Evolutionary conservation across 2,888 invertebrate species (phyloP).

Genomic region (Prostheceraeus crozeri): DNA sequence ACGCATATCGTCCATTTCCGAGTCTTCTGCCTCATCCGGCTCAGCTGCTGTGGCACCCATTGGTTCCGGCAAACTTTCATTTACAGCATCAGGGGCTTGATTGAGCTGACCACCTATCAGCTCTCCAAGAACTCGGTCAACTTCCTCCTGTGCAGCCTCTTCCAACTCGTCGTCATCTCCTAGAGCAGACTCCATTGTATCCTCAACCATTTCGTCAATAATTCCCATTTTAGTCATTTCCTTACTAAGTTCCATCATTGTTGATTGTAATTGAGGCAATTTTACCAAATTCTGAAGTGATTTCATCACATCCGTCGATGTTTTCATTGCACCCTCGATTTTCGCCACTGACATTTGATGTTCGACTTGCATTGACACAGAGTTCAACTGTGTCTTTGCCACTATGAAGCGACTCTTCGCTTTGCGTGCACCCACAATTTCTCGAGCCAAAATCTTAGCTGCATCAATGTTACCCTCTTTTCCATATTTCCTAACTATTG

Average conservation of each 20-base stretch:
- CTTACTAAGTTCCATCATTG: conserved; percentile 92
- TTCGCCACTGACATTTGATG: conserved; percentile 74
- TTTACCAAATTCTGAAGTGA: conserved; percentile 85
- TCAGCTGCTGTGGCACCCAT: conserved; percentile 43
- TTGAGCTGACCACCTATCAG: conserved; percentile 66
- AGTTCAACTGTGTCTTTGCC: conserved; percentile 92
- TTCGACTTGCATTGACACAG: conserved; percentile 92
- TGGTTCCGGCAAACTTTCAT: conserved; percentile 58
- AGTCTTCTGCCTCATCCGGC: conserved; percentile 56
- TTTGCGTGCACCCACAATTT: conserved; percentile 77
- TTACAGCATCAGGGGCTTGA: conserved; percentile 69
- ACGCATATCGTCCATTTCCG: conserved; percentile 80
- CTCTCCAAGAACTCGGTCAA: conserved; percentile 68
- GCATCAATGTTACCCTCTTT: conserved; percentile 63
- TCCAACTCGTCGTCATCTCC: conserved; percentile 89
- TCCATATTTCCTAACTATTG: conserved; percentile 35
- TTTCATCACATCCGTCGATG: conserved; percentile 96
- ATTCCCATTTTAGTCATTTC: conserved; percentile 97
- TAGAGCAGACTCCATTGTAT: conserved; percentile 75
- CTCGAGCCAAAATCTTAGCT: conserved; percentile 84
- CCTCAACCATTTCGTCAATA: conserved; percentile 97
- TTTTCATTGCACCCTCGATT: conserved; percentile 81
- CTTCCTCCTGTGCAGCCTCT: conserved; percentile 84
- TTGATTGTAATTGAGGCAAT: conserved; percentile 83
- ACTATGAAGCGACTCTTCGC: conserved; percentile 79